Percentiles rank a stretch among this genome's conserved stretches.
phyloP scores from a whole-genome alignment of 2,113 vertebrate species.

The Pycnonotus jocosus region DNA sequence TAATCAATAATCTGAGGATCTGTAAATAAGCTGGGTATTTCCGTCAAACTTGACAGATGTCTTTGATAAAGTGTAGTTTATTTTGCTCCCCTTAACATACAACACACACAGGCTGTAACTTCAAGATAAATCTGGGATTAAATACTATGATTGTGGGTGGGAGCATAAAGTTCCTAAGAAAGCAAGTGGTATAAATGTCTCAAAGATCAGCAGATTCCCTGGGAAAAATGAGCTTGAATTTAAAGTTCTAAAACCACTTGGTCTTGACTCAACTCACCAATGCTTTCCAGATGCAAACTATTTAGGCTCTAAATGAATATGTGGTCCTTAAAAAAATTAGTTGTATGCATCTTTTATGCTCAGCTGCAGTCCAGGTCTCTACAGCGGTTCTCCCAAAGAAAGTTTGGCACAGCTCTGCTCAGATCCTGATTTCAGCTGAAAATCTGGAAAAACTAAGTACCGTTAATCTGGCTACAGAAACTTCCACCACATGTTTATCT shows the following conservation, averaged over 20 bases:
- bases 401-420: background rate
- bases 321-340: background rate
- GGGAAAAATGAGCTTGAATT: background rate
- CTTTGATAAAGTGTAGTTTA: background rate
- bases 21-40: background rate
- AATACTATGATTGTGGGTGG: background rate
- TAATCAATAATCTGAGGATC: background rate
- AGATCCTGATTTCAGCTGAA: background rate
- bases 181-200: conserved; percentile 28
- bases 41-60: background rate
- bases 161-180: background rate
- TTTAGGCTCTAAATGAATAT: background rate
- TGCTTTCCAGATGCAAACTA: conserved; percentile 28
- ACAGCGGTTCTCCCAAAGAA: background rate
- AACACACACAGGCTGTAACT: background rate
- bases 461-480: background rate
- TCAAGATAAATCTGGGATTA: conserved; percentile 16
- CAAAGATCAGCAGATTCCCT: conserved; percentile 47
- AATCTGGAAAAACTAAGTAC: background rate
- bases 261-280: conserved; percentile 15
- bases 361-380: background rate
- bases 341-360: background rate
- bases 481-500: background rate
- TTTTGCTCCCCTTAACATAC: background rate
- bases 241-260: conserved; percentile 26